These are phyloP conservation scores for Pterois miles DNA, from an alignment of 2,797 vertebrate species.

Conservation along the genomic window DNA sequence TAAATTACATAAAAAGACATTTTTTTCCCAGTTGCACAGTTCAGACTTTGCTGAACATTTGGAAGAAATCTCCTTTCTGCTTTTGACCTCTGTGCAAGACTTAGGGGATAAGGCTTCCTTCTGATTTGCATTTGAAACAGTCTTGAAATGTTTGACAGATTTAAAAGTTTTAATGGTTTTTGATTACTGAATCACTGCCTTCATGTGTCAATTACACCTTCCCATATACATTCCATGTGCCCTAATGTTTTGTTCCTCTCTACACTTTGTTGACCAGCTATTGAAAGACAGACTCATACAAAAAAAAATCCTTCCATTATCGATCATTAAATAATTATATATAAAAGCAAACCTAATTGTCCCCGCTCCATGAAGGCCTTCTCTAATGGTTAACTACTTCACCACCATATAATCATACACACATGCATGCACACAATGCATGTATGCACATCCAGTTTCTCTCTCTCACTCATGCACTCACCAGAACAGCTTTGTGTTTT, in stretches of 20 bases:
- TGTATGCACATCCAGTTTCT: constrained; percentile 31
- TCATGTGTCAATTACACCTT: constrained; percentile 15
- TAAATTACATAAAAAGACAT: constrained; percentile 53
- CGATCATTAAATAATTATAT: constrained; percentile 82
- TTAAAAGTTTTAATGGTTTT: background rate
- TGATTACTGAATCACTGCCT: background rate
- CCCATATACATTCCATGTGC: constrained; percentile 57
- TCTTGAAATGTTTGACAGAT: constrained; percentile 27
- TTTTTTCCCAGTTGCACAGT: constrained; percentile 48
- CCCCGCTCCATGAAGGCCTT: constrained; percentile 49
- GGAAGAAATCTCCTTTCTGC: constrained; percentile 49
- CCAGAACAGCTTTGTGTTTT: constrained; percentile 53
- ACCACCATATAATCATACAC: constrained; percentile 13
- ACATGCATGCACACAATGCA: constrained; percentile 36
- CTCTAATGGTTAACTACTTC: constrained; percentile 35
- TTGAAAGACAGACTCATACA: constrained; percentile 64
- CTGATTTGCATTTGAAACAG: constrained; percentile 58
- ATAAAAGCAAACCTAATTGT: constrained; percentile 71
- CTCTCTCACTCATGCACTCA: constrained; percentile 39
- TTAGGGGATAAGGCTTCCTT: constrained; percentile 73
- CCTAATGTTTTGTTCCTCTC: constrained; percentile 27
- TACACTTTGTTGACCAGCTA: constrained; percentile 39
- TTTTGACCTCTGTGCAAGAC: constrained; percentile 62
- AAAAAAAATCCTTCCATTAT: constrained; percentile 70
- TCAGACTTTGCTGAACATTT: constrained; percentile 36